phyloP scores from a whole-genome alignment of 2,113 vertebrate genomes.

The Euleptes europaea region DNA sequence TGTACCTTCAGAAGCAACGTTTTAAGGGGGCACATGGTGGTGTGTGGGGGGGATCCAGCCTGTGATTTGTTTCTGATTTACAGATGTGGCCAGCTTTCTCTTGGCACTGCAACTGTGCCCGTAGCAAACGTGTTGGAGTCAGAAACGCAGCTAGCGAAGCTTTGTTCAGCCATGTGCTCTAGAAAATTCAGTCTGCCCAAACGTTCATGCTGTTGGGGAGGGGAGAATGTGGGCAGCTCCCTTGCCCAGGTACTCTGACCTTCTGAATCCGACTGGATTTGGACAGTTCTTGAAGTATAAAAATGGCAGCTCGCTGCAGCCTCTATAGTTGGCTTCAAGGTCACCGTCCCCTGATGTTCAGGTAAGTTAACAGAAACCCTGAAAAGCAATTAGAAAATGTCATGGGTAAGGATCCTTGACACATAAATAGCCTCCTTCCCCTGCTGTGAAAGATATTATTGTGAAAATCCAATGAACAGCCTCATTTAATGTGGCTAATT shows the following conservation, averaged over 20 bases:
- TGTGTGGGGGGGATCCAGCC: too few relatives aligned
- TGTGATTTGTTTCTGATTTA: not conserved
- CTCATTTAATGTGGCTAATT: constrained; percentile 76
- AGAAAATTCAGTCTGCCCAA: not conserved
- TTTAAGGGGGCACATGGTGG: too few relatives aligned
- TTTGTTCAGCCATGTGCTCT: not conserved
- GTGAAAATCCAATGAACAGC: constrained; percentile 61
- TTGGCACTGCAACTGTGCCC: too few relatives aligned
- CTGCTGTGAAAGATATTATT: constrained; percentile 71
- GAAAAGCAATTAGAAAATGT: constrained; percentile 76
- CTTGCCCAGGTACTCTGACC: not conserved
- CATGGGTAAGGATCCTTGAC: constrained; percentile 65
- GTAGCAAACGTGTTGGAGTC: not conserved
- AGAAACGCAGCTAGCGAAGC: not conserved
- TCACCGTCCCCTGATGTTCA: constrained; percentile 35
- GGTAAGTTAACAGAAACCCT: constrained; percentile 62
- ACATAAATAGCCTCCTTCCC: constrained; percentile 63
- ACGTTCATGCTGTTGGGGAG: not conserved
- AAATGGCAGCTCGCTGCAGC: constrained; percentile 16
- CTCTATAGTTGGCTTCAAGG: constrained; percentile 36
- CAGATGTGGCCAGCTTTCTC: not conserved
- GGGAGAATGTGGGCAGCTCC: not conserved
- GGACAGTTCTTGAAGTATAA: not conserved
- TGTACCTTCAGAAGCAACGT: too few relatives aligned
- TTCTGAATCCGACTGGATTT: not conserved